A percentile compares a stretch with the other conserved stretches of the same genome.
These are phyloP conservation scores for Dasypolia templi DNA, from an alignment of 2,888 invertebrate genomes.

Conservation along the genomic window DNA sequence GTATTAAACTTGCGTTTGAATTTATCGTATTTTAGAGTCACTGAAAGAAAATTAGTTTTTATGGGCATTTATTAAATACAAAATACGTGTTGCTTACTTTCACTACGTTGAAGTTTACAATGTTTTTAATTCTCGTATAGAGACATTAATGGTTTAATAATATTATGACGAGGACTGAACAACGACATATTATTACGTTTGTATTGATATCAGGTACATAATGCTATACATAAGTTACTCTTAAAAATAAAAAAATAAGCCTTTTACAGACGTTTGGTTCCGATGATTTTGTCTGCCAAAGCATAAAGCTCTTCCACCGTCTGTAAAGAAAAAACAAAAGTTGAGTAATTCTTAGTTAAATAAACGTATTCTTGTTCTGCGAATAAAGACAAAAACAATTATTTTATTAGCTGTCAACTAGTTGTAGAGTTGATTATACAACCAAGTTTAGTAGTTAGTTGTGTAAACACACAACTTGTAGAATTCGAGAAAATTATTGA, in stretches of 20 bases:
- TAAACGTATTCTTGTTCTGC: neutral
- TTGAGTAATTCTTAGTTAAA: neutral
- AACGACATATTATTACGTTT: constrained; percentile 49
- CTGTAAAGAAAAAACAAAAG: constrained; percentile 83
- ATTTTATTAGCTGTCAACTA: neutral
- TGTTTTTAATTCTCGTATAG: constrained; percentile 66
- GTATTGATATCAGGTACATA: constrained; percentile 55
- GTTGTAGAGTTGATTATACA: constrained; percentile 2
- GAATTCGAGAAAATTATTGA: neutral
- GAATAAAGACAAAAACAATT: constrained; percentile 4
- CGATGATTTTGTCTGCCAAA: constrained; percentile 92
- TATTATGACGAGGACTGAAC: constrained; percentile 55
- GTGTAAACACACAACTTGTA: constrained; percentile 2
- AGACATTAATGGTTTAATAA: constrained; percentile 37
- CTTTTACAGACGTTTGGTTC: constrained; percentile 82
- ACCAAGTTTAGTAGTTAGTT: neutral
- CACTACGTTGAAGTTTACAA: constrained; percentile 73
- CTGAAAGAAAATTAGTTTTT: constrained; percentile 24
- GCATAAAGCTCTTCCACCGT: constrained; percentile 93
- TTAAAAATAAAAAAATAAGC: constrained; percentile 61
- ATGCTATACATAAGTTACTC: constrained; percentile 56
- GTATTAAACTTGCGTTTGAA: constrained; percentile 61
- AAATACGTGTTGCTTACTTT: constrained; percentile 76
- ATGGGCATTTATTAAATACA: constrained; percentile 74
- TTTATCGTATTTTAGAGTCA: neutral